Base-by-base conservation (phyloP, 2,113 vertebrate species). In the Rhinoptilus africanus region DNA sequence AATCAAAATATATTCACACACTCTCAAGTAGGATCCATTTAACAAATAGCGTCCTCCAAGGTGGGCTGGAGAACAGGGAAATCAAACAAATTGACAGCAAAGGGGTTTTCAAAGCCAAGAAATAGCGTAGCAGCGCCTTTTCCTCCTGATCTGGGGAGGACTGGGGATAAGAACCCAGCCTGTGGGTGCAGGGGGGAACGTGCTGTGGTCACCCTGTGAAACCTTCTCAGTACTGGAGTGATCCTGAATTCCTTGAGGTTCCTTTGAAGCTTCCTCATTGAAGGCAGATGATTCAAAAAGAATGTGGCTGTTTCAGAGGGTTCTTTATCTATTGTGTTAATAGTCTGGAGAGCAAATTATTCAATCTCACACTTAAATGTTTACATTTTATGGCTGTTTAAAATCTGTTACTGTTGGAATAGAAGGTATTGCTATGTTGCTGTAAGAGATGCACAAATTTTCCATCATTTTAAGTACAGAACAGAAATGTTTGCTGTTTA, bases 111-210 rank as follows among this genome's bases (percentile, higher is more conserved):
- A 60, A 71, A 81, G 68, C 35, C 30, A 48, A 54, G 35, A 84
- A 79, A 53, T 23, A 54, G 21, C 0, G 0, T 2, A 72, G 34
- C 51, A 53, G 2, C 53, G 22, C 50, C 20, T 93, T 68, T 86
- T 57, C 14, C 57, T 1, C 0, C 14, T 12, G 41, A 18, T 51
- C 23, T 78, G 73, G 48, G 51, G 43, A 62, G 53, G 30, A 12
- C 0, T 3, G 14, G 59, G 47, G 14, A 30, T n/a, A 32, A 48
- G 32, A 74, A 22, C 23, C 9, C 45, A 22, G 21, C 16, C 39
- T 51, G 51, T 37, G 43, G 19, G 9, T 43, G 14, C 6, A 2
- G 12, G 1, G 9, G 4, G 11, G 5, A 47, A 17, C 0, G 0
- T n/a, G 27, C 64, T 74, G 37, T 5, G 27, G 18, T 73, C 18